Conservation (phyloP, 2,797 vertebrate genomes). For the Myiotriccus ornatus region DNA sequence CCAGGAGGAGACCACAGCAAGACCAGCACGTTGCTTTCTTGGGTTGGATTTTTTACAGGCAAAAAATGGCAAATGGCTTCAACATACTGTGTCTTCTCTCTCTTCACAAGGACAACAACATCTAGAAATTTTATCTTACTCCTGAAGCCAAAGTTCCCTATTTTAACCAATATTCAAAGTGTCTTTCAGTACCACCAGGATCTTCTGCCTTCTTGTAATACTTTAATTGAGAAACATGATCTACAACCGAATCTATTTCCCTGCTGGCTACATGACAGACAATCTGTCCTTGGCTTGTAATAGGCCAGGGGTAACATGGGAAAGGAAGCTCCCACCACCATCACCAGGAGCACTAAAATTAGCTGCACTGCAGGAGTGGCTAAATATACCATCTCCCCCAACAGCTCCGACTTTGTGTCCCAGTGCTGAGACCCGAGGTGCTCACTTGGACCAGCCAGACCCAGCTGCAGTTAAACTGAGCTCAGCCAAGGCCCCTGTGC, state of each 20-base stretch:
- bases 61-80: constrained; percentile 59
- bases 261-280: constrained; percentile 77
- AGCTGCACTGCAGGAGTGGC: constrained; percentile 79
- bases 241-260: constrained; percentile 80
- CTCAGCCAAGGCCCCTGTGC: not conserved
- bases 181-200: constrained; percentile 78
- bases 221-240: constrained; percentile 89
- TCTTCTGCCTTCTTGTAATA: constrained; percentile 84
- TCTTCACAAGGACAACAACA: constrained; percentile 69
- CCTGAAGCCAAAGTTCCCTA: constrained; percentile 62
- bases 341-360: constrained; percentile 82
- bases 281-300: constrained; percentile 81
- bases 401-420: constrained; percentile 70
- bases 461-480: not conserved
- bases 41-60: constrained; percentile 46
- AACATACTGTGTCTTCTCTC: constrained; percentile 73
- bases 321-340: constrained; percentile 80
- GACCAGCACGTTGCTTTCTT: constrained; percentile 46
- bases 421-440: constrained; percentile 36
- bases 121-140: constrained; percentile 75
- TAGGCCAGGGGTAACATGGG: constrained; percentile 80
- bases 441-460: not conserved
- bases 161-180: constrained; percentile 74
- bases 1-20: constrained; percentile 59
- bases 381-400: constrained; percentile 81